Evolutionary conservation across 2,888 invertebrate genomes (phyloP).

Genomic region (Thecocarcelia acutangulata): DNA sequence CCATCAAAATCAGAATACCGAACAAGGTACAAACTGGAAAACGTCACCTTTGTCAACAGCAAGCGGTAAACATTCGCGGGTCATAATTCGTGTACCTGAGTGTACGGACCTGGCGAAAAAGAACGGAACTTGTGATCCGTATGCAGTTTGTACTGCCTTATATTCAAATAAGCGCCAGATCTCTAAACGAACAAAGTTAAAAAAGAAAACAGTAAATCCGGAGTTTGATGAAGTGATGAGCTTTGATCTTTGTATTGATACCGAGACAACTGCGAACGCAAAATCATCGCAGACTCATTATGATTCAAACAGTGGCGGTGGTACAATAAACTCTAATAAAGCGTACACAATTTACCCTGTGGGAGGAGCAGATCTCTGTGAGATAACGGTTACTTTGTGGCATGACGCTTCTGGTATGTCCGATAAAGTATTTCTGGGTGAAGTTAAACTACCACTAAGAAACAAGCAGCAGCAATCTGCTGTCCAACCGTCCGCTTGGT

Average conservation of each 20-base stretch:
- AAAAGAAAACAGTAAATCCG: conserved; percentile 94
- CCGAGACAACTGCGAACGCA: conserved; percentile 79
- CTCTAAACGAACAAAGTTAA: conserved; percentile 90
- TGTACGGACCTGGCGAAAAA: conserved; percentile 94
- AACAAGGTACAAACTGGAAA: conserved; percentile 74
- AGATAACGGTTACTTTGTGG: conserved; percentile 92
- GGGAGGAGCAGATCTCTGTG: conserved; percentile 88
- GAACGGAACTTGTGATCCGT: conserved; percentile 95
- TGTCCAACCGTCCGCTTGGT: conserved; percentile 88
- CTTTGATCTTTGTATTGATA: conserved; percentile 86
- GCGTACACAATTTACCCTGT: conserved; percentile 84
- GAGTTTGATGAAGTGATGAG: conserved; percentile 93
- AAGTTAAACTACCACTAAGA: conserved; percentile 90
- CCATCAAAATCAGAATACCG: conserved; percentile 74
- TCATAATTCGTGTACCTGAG: conserved; percentile 88
- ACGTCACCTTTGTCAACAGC: conserved; percentile 59
- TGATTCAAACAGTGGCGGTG: conserved; percentile 68
- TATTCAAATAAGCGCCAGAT: conserved; percentile 91
- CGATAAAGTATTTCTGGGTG: conserved; percentile 93
- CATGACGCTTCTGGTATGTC: conserved; percentile 89
- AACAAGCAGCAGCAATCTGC: conserved; percentile 85
- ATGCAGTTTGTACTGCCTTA: conserved; percentile 89
- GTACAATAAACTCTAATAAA: conserved; percentile 78
- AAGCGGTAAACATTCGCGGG: conserved; percentile 75
- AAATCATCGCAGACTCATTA: conserved; percentile 62